Evolutionary conservation across 2,113 vertebrate genomes (phyloP).

Genomic region (Hydrochoerus hydrochaeris): DNA sequence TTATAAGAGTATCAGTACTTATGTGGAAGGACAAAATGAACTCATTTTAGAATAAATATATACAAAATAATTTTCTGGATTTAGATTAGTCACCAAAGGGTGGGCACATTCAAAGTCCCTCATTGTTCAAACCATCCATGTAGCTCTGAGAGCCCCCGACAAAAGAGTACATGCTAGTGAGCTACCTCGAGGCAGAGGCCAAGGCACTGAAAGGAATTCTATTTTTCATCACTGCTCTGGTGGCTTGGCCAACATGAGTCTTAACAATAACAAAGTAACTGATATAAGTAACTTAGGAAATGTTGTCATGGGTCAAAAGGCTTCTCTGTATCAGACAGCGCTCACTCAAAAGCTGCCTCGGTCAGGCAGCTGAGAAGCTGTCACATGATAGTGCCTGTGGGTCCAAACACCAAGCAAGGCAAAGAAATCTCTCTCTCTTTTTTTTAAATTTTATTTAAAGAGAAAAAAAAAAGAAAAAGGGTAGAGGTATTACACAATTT

Average conservation of each 20-base stretch:
- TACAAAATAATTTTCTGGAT: constrained; percentile 22
- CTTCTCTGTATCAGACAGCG: constrained; percentile 8
- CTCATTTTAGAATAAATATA: constrained; percentile 15
- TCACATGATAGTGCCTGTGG: not conserved
- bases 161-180: not conserved
- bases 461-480: no score
- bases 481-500: no score
- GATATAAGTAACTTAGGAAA: not conserved
- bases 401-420: not conserved
- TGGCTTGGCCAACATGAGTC: not conserved
- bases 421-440: not conserved
- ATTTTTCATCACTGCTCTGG: not conserved
- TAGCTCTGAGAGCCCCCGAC: not conserved
- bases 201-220: not conserved
- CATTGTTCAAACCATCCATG: not conserved
- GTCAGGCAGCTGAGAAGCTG: not conserved
- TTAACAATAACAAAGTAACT: constrained; percentile 32
- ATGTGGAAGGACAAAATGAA: not conserved
- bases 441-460: no score
- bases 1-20: not conserved
- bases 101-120: not conserved
- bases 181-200: not conserved
- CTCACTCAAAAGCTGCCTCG: not conserved
- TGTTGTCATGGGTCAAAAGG: constrained; percentile 42
- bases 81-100: not conserved